Conservation (phyloP, 2,797 vertebrate species). For the Telmatherina bonti region DNA sequence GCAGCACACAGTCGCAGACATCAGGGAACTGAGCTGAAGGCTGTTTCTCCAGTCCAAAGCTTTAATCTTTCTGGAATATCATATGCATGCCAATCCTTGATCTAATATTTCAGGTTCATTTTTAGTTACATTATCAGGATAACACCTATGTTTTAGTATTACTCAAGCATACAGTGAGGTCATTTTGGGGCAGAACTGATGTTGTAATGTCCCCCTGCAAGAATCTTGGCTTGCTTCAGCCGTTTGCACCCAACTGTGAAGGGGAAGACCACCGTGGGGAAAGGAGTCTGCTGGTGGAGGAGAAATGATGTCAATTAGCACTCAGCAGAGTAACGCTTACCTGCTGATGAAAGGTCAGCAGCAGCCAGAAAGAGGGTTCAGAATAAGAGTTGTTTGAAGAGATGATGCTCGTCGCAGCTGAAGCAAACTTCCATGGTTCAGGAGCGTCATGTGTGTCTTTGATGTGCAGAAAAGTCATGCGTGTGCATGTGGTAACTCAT, state of each 20-base stretch:
- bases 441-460: too few species aligned
- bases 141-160: background rate
- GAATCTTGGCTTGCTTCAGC: slow-evolving; percentile 48
- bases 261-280: slow-evolving; percentile 68
- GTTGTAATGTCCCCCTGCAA: background rate
- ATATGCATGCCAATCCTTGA: too few species aligned
- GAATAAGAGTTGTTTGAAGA: background rate
- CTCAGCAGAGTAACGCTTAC: slow-evolving; percentile 71
- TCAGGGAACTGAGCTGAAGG: too few species aligned
- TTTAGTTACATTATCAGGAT: background rate
- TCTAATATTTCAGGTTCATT: too few species aligned
- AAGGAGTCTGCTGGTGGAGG: slow-evolving; percentile 77
- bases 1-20: too few species aligned
- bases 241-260: slow-evolving; percentile 63
- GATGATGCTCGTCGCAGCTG: background rate
- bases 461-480: background rate
- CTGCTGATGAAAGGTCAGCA: slow-evolving; percentile 69
- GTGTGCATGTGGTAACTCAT: background rate
- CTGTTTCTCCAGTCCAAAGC: too few species aligned
- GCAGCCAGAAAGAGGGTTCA: slow-evolving; percentile 24
- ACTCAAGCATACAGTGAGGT: background rate
- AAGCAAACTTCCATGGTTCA: background rate
- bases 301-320: slow-evolving; percentile 78
- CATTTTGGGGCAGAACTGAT: background rate
- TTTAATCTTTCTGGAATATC: too few species aligned